A percentile compares a stretch with the other conserved stretches of the same genome.
These are phyloP conservation scores for Dipodomys spectabilis DNA, from an alignment of 2,113 vertebrate genomes.

Conservation along the genomic window DNA sequence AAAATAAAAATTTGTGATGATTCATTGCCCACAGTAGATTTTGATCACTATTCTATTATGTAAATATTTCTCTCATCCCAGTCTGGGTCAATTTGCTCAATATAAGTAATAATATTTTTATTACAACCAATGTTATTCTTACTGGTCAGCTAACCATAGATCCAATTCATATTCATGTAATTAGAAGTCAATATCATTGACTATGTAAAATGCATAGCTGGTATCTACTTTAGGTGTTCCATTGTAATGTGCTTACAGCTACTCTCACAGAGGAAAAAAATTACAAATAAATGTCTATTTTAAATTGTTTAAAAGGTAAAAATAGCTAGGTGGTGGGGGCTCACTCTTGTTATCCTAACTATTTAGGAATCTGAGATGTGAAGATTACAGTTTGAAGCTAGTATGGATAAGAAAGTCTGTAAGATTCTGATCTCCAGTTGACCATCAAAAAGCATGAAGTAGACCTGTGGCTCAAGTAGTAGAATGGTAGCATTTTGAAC, in stretches of 20 bases:
- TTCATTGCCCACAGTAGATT: conserved; percentile 18
- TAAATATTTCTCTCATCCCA: neutral
- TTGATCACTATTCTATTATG: neutral
- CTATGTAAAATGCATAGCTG: neutral
- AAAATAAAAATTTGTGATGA: neutral
- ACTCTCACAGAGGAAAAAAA: neutral
- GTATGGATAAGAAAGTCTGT: too few relatives aligned
- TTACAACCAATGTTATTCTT: conserved; percentile 9
- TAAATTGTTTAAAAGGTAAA: conserved; percentile 18
- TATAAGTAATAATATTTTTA: neutral
- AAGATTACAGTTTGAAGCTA: too few relatives aligned
- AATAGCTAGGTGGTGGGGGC: too few relatives aligned
- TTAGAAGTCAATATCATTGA: neutral
- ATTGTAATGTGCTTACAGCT: neutral
- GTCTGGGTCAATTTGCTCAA: neutral
- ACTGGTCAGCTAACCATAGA: neutral
- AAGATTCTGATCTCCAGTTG: too few relatives aligned
- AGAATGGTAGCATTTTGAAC: too few relatives aligned
- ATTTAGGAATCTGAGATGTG: too few relatives aligned
- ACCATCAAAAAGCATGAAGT: too few relatives aligned
- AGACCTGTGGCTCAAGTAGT: too few relatives aligned
- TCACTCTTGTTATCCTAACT: too few relatives aligned
- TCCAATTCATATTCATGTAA: neutral
- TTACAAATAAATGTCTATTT: neutral
- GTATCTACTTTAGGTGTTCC: neutral